A percentile compares a stretch with the other conserved stretches of the same genome.
These are phyloP conservation scores for Tauraco erythrolophus DNA, from an alignment of 2,113 vertebrate species.

Conservation along the genomic window DNA sequence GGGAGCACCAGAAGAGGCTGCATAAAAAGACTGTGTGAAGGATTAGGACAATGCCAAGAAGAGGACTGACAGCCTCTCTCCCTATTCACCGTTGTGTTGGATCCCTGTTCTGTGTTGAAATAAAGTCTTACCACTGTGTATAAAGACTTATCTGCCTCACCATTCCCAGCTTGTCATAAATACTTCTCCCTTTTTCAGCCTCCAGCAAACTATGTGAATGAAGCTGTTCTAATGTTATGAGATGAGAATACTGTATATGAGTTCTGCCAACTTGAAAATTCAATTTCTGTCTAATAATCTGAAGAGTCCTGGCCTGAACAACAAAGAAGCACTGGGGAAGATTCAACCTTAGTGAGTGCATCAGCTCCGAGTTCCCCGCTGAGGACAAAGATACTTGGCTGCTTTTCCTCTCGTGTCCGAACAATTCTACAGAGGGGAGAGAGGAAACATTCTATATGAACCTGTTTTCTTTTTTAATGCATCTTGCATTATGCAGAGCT, in stretches of 20 bases:
- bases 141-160: neutral
- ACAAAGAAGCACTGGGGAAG: neutral
- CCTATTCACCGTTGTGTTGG: neutral
- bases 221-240: neutral
- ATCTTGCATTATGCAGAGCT: neutral
- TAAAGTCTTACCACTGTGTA: neutral
- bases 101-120: neutral
- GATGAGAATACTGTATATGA: neutral
- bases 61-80: neutral
- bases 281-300: neutral
- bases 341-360: neutral
- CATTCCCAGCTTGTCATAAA: neutral
- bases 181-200: neutral
- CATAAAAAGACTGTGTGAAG: neutral
- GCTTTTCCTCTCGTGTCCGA: neutral
- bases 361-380: neutral
- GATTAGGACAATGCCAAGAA: neutral
- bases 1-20: neutral
- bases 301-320: neutral
- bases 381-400: neutral
- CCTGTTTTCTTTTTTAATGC: neutral
- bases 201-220: neutral
- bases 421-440: neutral
- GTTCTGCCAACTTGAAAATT: neutral
- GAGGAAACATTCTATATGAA: neutral